phyloP scores from a whole-genome alignment of 2,888 invertebrate species.

The Helicoverpa assulta region DNA sequence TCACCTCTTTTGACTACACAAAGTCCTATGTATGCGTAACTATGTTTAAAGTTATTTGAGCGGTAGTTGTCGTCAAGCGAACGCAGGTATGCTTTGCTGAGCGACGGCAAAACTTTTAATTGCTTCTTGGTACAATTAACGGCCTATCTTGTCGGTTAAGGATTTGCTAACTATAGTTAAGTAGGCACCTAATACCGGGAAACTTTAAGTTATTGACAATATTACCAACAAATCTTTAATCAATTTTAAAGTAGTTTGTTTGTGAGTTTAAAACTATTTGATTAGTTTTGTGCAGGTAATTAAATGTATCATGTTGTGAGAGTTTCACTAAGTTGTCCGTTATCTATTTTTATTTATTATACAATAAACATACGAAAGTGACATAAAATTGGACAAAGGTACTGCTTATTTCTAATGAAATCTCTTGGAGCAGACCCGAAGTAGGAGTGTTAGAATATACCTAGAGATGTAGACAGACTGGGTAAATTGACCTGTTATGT shows the following conservation, averaged over 20 bases:
- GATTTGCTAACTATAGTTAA: constrained; percentile 29
- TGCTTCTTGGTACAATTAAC: constrained; percentile 64
- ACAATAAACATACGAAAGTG: too few relatives aligned
- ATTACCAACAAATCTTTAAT: background rate
- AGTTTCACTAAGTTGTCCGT: background rate
- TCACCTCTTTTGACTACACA: background rate
- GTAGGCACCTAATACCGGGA: background rate
- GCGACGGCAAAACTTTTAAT: constrained; percentile 66
- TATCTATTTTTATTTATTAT: too few relatives aligned
- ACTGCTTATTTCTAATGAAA: too few relatives aligned
- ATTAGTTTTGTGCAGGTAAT: background rate
- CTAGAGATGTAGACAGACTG: too few relatives aligned
- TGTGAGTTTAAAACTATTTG: background rate
- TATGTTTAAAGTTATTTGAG: constrained; percentile 52
- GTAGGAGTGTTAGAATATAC: too few relatives aligned
- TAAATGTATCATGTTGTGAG: background rate
- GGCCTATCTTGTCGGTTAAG: constrained; percentile 39
- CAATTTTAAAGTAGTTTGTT: background rate
- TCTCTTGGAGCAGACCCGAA: too few relatives aligned
- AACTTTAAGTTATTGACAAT: background rate
- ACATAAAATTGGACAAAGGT: too few relatives aligned
- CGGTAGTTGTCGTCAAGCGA: constrained; percentile 50
- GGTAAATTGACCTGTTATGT: background rate
- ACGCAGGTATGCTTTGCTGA: constrained; percentile 50
- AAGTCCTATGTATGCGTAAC: constrained; percentile 30